Evolutionary conservation across 2,888 invertebrate species (phyloP).

Genomic region (Hemaris fuciformis): DNA sequence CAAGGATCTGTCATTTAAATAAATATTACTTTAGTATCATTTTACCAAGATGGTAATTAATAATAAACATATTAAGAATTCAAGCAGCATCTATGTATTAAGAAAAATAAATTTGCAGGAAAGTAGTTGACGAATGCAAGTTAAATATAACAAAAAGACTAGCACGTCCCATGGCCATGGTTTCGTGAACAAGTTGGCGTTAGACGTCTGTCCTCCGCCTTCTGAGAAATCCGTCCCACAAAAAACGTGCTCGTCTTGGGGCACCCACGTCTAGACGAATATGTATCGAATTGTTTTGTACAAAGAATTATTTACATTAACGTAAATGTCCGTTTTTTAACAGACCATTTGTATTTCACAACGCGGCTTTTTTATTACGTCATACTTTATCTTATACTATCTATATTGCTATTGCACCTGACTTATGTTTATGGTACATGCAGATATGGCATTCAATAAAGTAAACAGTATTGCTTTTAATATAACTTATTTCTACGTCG

Average conservation of each 20-base stretch:
- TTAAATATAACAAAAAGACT: neutral
- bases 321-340: neutral
- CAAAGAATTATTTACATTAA: neutral
- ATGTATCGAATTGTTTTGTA: neutral
- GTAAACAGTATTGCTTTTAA: slow-evolving; percentile 2
- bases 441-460: neutral
- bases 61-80: neutral
- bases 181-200: slow-evolving; percentile 2
- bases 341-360: neutral
- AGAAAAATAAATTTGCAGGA: neutral
- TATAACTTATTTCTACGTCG: neutral
- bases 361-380: neutral
- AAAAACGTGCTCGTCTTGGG: neutral
- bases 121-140: neutral
- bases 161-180: neutral
- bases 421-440: neutral
- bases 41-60: neutral
- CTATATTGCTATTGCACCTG: neutral
- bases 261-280: neutral
- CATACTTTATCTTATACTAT: neutral
- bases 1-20: neutral
- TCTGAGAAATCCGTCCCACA: slow-evolving; percentile 2
- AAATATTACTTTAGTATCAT: neutral
- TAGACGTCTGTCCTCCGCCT: slow-evolving; percentile 7
- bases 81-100: neutral